These are phyloP conservation scores for Tangachromis dhanisi DNA, from an alignment of 2,113 vertebrate genomes.

Conservation along the genomic window DNA sequence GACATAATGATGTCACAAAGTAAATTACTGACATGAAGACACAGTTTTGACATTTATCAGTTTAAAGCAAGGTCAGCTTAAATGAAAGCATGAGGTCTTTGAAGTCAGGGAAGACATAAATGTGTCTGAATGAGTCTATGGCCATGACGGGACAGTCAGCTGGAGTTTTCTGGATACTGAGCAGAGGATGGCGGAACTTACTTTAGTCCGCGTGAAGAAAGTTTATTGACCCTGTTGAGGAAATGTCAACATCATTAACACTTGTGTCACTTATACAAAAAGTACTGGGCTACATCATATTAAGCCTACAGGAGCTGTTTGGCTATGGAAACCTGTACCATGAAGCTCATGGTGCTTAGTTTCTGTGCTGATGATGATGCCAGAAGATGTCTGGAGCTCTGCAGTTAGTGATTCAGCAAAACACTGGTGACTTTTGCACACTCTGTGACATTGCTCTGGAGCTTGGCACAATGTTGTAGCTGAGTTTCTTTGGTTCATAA, in stretches of 20 bases:
- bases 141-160: slow-evolving; percentile 92
- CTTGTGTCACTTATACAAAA: background rate
- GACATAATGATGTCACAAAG: background rate
- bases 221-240: slow-evolving; percentile 86
- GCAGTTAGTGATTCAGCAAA: background rate
- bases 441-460: background rate
- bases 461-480: background rate
- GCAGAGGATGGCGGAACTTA: slow-evolving; percentile 94
- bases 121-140: slow-evolving; percentile 98
- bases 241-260: background rate
- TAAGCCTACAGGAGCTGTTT: background rate
- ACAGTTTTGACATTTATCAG: background rate
- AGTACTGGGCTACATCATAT: background rate
- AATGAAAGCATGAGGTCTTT: slow-evolving; percentile 73
- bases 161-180: slow-evolving; percentile 97
- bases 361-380: background rate
- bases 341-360: background rate
- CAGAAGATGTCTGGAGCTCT: background rate
- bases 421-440: background rate
- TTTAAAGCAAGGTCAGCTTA: background rate
- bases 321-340: background rate
- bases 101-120: slow-evolving; percentile 96
- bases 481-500: background rate
- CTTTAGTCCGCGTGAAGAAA: slow-evolving; percentile 96
- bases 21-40: background rate